Percentiles rank a stretch among this genome's conserved stretches.
These are phyloP conservation scores for Ctenodactylus gundi DNA, from an alignment of 2,113 vertebrate genomes.

Conservation along the genomic window DNA sequence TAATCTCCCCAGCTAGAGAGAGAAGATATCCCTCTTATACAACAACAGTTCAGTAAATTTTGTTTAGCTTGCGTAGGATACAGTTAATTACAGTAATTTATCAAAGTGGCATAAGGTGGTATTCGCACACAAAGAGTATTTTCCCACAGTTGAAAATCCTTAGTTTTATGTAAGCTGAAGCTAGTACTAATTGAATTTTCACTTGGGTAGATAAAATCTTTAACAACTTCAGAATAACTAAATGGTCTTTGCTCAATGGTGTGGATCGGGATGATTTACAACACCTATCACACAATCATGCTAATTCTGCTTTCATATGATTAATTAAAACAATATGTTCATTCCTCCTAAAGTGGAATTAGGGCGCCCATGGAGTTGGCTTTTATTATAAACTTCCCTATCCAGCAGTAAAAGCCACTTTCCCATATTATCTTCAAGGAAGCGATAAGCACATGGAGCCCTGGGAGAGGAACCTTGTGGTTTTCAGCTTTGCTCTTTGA, in stretches of 20 bases:
- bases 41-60: slow-evolving; percentile 84
- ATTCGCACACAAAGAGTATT: slow-evolving; percentile 83
- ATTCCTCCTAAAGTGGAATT: slow-evolving; percentile 84
- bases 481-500: neutral
- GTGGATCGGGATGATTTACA: slow-evolving; percentile 87
- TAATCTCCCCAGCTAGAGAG: slow-evolving; percentile 71
- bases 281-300: slow-evolving; percentile 86
- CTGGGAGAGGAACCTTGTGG: neutral
- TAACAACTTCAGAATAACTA: slow-evolving; percentile 86
- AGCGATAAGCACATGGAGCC: slow-evolving; percentile 57
- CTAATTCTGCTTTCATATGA: slow-evolving; percentile 88
- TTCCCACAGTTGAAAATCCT: slow-evolving; percentile 83
- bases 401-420: slow-evolving; percentile 78
- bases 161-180: slow-evolving; percentile 82
- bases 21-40: slow-evolving; percentile 77
- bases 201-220: slow-evolving; percentile 90
- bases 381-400: slow-evolving; percentile 82
- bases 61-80: slow-evolving; percentile 86
- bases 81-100: slow-evolving; percentile 90
- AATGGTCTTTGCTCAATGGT: slow-evolving; percentile 85
- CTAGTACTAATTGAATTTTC: slow-evolving; percentile 88
- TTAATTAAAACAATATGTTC: slow-evolving; percentile 90
- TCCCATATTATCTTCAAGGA: slow-evolving; percentile 63
- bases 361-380: slow-evolving; percentile 80
- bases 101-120: slow-evolving; percentile 87